Conservation (phyloP, 2,113 vertebrate species). For the Tetrax tetrax region DNA sequence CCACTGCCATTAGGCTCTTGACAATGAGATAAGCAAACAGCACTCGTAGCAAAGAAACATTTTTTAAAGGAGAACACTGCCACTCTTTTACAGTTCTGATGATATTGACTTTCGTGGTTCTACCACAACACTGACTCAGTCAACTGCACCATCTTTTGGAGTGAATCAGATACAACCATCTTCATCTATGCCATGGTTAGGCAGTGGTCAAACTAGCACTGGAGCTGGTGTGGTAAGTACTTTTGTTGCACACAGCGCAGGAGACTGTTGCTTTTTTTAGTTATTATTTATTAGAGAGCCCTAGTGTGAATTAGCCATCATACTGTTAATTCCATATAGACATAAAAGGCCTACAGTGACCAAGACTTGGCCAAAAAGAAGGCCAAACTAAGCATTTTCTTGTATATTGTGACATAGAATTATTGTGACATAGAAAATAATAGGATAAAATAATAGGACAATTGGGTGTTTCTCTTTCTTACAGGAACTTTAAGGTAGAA, state of each 20-base stretch:
- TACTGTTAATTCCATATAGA: background rate
- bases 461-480: background rate
- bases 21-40: background rate
- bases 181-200: conserved; percentile 95
- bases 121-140: conserved; percentile 89
- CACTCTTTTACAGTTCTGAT: conserved; percentile 85
- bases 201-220: conserved; percentile 94
- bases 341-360: background rate
- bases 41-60: background rate
- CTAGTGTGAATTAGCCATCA: background rate
- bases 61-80: background rate
- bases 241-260: background rate
- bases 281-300: background rate
- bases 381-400: background rate
- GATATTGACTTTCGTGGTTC: conserved; percentile 92
- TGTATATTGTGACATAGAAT: background rate
- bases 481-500: background rate
- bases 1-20: background rate
- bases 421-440: background rate
- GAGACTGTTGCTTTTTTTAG: rapidly evolving
- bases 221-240: conserved; percentile 92
- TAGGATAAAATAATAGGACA: background rate
- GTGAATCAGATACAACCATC: conserved; percentile 84
- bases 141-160: conserved; percentile 79
- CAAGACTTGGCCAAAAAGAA: background rate